phyloP scores from a whole-genome alignment of 2,797 vertebrate genomes.

The Chaunax sp. region DNA sequence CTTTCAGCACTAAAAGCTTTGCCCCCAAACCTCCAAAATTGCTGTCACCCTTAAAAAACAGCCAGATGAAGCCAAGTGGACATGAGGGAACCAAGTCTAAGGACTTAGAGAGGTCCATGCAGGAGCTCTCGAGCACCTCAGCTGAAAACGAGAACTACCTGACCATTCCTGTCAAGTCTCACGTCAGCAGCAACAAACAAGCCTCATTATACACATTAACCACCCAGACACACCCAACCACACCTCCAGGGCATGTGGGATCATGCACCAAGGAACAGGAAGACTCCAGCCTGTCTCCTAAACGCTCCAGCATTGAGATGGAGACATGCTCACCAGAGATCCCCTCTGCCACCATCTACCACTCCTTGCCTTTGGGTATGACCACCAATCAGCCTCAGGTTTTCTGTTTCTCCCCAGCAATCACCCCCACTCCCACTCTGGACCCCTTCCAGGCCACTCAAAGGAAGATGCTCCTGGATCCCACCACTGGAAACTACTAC shows the following conservation, averaged over 20 bases:
- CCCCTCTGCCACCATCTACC: slow-evolving; percentile 85
- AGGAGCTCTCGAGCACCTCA: slow-evolving; percentile 30
- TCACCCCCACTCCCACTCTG: slow-evolving; percentile 73
- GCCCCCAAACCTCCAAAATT: slow-evolving; percentile 65
- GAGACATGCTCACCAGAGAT: slow-evolving; percentile 75
- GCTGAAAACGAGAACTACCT: slow-evolving; percentile 88
- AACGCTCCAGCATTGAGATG: slow-evolving; percentile 67
- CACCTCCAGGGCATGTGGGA: slow-evolving; percentile 39
- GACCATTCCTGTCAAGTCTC: slow-evolving; percentile 87
- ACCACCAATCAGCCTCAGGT: slow-evolving; percentile 80
- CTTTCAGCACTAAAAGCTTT: slow-evolving; percentile 56
- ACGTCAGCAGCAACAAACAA: slow-evolving; percentile 39
- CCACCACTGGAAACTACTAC: slow-evolving; percentile 94
- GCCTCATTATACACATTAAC: slow-evolving; percentile 40
- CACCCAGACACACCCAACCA: slow-evolving; percentile 36
- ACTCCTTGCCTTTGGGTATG: slow-evolving; percentile 82
- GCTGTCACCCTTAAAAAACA: slow-evolving; percentile 61
- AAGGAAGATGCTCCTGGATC: slow-evolving; percentile 95
- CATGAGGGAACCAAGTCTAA: slow-evolving; percentile 37
- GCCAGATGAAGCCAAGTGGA: slow-evolving; percentile 26
- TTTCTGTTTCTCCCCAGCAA: slow-evolving; percentile 86
- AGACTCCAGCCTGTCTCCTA: slow-evolving; percentile 50
- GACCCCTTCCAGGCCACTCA: slow-evolving; percentile 89
- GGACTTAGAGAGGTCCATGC: slow-evolving; percentile 58
- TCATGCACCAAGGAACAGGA: slow-evolving; percentile 50